These are phyloP conservation scores for Zosterops japonicus DNA, from an alignment of 2,113 vertebrate species.

Conservation along the genomic window DNA sequence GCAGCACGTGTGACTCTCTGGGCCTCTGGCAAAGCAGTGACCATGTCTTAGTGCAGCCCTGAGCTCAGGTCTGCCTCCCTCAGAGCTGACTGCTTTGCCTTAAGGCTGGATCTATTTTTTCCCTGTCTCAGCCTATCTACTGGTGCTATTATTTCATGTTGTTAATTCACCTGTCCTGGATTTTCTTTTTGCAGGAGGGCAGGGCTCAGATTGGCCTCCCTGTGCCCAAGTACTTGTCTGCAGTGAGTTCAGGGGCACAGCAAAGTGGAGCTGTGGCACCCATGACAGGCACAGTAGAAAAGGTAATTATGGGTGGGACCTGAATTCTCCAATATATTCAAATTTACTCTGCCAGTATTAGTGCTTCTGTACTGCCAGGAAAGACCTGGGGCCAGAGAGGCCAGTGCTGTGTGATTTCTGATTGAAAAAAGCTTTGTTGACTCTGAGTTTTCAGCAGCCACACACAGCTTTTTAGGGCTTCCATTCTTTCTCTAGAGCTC, in stretches of 20 bases:
- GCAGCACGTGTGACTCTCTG: background rate
- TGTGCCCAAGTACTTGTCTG: constrained; percentile 85
- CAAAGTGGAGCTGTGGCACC: constrained; percentile 86
- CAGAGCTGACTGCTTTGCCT: background rate
- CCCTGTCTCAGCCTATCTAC: background rate
- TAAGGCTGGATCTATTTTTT: background rate
- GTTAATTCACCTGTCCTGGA: background rate
- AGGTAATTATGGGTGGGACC: constrained; percentile 74
- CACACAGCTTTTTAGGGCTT: background rate
- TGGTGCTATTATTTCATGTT: background rate
- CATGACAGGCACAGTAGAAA: constrained; percentile 97
- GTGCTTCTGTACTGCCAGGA: background rate
- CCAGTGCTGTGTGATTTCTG: background rate
- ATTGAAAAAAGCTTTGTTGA: background rate
- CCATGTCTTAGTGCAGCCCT: background rate
- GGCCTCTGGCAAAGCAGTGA: background rate
- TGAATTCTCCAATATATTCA: background rate
- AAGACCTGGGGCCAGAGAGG: background rate
- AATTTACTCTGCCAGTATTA: background rate
- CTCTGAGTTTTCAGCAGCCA: background rate
- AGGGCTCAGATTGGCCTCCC: constrained; percentile 82
- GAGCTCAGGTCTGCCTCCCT: background rate
- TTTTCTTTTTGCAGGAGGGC: constrained; percentile 78
- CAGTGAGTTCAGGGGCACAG: constrained; percentile 69
- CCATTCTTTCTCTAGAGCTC: background rate